Conservation (phyloP, 2,797 vertebrate species). For the Pygocentrus nattereri region DNA sequence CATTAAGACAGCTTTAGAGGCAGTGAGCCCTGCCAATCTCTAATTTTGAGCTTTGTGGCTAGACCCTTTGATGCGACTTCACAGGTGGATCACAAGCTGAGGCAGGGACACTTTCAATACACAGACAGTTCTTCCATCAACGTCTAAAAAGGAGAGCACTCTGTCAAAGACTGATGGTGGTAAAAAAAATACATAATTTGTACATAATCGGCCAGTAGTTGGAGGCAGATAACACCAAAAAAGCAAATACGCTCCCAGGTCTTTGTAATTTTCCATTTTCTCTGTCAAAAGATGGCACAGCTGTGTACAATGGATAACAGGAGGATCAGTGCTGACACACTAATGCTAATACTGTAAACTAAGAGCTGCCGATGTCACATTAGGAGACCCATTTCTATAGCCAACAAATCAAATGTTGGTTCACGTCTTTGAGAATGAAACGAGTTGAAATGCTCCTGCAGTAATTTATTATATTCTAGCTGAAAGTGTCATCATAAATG, state of each 20-base stretch:
- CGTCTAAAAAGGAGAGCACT: conserved; percentile 36
- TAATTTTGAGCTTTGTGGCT: conserved; percentile 18
- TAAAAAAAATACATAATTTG: conserved; percentile 44
- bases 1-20: conserved; percentile 24
- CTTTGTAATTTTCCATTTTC: conserved; percentile 6
- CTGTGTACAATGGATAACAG: not conserved
- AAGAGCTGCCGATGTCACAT: not conserved
- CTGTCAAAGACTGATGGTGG: conserved; percentile 21
- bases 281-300: not conserved
- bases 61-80: conserved; percentile 31
- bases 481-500: not conserved
- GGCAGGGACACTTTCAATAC: conserved; percentile 4
- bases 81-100: conserved; percentile 26
- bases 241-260: not conserved
- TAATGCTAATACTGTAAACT: not conserved
- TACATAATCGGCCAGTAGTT: conserved; percentile 16
- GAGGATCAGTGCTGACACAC: not conserved
- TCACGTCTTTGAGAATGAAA: not conserved
- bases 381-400: not conserved
- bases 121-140: conserved; percentile 16
- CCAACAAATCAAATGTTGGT: not conserved
- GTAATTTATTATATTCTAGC: not conserved
- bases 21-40: conserved; percentile 8
- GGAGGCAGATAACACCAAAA: not conserved
- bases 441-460: not conserved